Conservation (phyloP, 2,888 invertebrate species). For the Acanthococcus lagerstroemiae region DNA sequence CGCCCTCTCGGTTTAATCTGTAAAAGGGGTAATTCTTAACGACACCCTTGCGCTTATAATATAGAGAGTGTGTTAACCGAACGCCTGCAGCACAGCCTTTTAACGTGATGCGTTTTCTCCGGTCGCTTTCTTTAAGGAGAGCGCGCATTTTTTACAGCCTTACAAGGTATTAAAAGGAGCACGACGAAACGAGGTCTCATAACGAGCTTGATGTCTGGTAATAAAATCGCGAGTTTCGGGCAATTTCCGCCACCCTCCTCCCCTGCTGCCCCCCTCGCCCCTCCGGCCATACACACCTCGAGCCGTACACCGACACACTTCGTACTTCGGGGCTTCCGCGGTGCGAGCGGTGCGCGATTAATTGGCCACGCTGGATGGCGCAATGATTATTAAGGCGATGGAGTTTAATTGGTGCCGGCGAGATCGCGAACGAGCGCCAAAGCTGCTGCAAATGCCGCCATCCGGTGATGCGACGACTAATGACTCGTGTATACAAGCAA, state of each 20-base stretch:
- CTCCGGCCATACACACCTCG: neutral
- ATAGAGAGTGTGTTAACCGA: conserved; percentile 26
- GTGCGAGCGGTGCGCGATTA: too few species aligned
- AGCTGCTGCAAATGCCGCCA: too few species aligned
- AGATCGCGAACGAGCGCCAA: too few species aligned
- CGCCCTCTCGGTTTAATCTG: conserved; percentile 28
- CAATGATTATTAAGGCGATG: too few species aligned
- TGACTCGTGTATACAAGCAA: too few species aligned
- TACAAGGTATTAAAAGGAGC: neutral
- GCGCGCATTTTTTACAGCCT: neutral
- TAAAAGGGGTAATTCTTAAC: conserved; percentile 31
- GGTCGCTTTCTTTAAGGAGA: conserved; percentile 12
- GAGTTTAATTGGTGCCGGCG: too few species aligned
- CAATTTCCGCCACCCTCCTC: too few species aligned
- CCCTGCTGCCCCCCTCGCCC: too few species aligned
- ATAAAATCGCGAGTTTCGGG: neutral
- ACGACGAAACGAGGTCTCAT: neutral
- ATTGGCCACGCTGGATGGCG: too few species aligned
- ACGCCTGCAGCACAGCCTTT: conserved; percentile 12
- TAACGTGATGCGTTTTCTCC: conserved; percentile 7
- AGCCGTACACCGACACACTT: too few species aligned
- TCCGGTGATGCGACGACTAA: too few species aligned
- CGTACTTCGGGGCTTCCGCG: neutral
- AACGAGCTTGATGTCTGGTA: neutral
- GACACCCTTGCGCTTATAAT: conserved; percentile 21